Evolutionary conservation across 2,797 vertebrate genomes (phyloP).

Genomic region (Sciaenops ocellatus): DNA sequence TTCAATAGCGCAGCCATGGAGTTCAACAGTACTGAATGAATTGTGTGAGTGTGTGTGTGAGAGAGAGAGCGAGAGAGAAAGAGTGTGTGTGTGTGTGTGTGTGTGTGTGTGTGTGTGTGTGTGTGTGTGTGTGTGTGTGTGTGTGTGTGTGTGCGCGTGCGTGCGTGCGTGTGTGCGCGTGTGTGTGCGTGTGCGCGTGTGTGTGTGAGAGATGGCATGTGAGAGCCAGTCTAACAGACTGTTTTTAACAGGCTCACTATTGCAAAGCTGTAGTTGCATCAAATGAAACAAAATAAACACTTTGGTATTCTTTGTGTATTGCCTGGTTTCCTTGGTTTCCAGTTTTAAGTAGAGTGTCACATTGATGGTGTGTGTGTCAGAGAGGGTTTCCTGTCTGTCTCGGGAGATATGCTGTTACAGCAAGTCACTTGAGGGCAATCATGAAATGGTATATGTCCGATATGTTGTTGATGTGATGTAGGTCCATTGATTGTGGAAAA

Average conservation of each 20-base stretch:
- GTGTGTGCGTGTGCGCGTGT: background rate
- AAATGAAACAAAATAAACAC: constrained; percentile 69
- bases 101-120: background rate
- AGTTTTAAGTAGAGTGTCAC: accelerated
- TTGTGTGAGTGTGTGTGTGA: background rate
- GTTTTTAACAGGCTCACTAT: constrained; percentile 58
- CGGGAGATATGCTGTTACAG: background rate
- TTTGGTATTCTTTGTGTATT: constrained; percentile 60
- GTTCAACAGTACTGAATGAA: constrained; percentile 22
- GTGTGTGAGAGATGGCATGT: background rate
- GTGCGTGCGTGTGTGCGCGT: background rate
- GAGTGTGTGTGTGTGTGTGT: background rate
- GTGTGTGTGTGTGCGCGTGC: background rate
- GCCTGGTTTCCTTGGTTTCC: constrained; percentile 2
- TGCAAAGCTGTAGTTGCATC: constrained; percentile 66
- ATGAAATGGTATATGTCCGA: background rate
- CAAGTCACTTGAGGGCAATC: background rate
- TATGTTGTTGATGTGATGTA: background rate
- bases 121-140: background rate
- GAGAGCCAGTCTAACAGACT: constrained; percentile 28
- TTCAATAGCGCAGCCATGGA: constrained; percentile 51
- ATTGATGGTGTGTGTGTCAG: background rate
- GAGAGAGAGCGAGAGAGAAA: background rate
- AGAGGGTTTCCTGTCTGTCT: background rate
- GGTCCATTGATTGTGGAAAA: too few relatives aligned